Conservation (phyloP, 2,113 vertebrate genomes). For the Proterorhinus semilunaris region DNA sequence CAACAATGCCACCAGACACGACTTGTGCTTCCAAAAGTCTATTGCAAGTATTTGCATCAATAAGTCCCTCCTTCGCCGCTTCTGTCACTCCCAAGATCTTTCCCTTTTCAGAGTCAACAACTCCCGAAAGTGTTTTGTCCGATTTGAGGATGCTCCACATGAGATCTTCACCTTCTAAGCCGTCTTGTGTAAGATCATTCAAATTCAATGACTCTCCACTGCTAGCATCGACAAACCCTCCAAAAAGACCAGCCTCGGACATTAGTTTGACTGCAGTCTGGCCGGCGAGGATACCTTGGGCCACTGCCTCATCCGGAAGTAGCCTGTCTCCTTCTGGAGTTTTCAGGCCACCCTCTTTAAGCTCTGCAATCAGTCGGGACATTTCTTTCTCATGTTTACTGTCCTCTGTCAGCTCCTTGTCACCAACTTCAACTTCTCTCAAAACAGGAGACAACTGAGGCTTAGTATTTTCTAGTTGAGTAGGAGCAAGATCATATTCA, state of each 20-base stretch:
- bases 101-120: constrained; percentile 82
- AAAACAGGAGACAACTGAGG: background rate
- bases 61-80: constrained; percentile 81
- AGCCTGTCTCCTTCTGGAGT: constrained; percentile 75
- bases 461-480: constrained; percentile 11
- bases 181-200: constrained; percentile 83
- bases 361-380: constrained; percentile 74
- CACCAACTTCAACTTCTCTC: background rate
- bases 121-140: constrained; percentile 85
- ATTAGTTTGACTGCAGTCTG: constrained; percentile 87
- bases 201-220: constrained; percentile 79
- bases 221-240: constrained; percentile 85
- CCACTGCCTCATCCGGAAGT: constrained; percentile 85
- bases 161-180: constrained; percentile 86
- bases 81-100: constrained; percentile 80
- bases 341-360: constrained; percentile 82
- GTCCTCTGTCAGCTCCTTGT: constrained; percentile 16
- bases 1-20: constrained; percentile 89
- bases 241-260: constrained; percentile 84
- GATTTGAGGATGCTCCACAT: constrained; percentile 84
- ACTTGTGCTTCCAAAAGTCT: constrained; percentile 90
- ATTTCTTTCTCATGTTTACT: constrained; percentile 63
- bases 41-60: constrained; percentile 81
- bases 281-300: constrained; percentile 77
- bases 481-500: background rate